phyloP scores from a whole-genome alignment of 2,797 vertebrate genomes.

The Rhinoraja longicauda region DNA sequence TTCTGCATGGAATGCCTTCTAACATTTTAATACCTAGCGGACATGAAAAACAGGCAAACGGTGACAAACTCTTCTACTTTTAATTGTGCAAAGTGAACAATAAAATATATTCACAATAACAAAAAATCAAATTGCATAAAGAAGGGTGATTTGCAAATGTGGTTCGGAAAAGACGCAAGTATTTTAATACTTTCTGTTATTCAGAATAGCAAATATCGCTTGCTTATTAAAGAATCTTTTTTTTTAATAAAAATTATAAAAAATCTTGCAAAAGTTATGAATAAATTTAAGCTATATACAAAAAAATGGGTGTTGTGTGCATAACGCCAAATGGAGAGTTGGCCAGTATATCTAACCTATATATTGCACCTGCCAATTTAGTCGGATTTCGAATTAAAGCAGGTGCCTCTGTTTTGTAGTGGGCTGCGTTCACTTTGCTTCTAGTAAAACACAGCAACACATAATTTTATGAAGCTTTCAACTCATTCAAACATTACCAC shows the following conservation, averaged over 20 bases:
- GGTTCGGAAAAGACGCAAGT: constrained; percentile 48
- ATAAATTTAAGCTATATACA: constrained; percentile 50
- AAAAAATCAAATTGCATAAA: constrained; percentile 45
- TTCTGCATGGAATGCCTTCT: constrained; percentile 48
- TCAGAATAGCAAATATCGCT: constrained; percentile 59
- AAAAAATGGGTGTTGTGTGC: constrained; percentile 40
- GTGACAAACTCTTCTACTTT: constrained; percentile 58
- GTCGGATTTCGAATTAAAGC: constrained; percentile 11
- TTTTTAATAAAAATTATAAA: constrained; percentile 39
- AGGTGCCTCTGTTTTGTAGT: neutral
- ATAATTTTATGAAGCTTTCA: constrained; percentile 16
- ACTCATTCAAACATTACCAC: neutral
- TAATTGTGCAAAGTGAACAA: constrained; percentile 59
- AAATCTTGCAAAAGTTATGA: constrained; percentile 37
- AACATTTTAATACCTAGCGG: constrained; percentile 48
- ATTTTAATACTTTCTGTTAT: constrained; percentile 43
- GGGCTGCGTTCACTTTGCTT: neutral
- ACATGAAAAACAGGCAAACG: constrained; percentile 52
- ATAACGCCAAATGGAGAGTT: neutral
- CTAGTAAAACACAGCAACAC: constrained; percentile 11
- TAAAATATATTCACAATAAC: constrained; percentile 56
- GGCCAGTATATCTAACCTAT: neutral
- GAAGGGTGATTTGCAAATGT: constrained; percentile 44
- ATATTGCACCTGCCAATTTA: neutral
- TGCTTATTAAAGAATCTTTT: constrained; percentile 27